Conservation (phyloP, 2,113 vertebrate genomes). For the Grammomys dolichurus region DNA sequence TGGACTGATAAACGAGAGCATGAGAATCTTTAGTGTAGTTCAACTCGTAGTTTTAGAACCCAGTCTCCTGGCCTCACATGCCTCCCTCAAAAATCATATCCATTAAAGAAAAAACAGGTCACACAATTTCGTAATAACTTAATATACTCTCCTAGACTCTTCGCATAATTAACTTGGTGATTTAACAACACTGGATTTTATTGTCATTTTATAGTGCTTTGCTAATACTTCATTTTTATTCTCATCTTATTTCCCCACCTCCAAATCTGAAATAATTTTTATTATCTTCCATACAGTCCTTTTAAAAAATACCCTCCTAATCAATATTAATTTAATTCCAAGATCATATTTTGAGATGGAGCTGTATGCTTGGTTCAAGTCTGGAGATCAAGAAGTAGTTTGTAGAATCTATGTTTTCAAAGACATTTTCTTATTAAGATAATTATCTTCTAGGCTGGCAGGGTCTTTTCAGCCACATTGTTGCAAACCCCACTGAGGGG, state of each 20-base stretch:
- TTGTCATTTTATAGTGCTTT: constrained; percentile 76
- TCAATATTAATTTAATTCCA: constrained; percentile 87
- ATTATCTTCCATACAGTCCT: constrained; percentile 74
- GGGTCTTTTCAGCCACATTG: constrained; percentile 54
- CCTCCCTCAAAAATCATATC: constrained; percentile 21
- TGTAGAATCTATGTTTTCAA: constrained; percentile 80
- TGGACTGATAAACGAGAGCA: background rate
- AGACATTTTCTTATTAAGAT: constrained; percentile 77
- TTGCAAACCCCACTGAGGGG: background rate
- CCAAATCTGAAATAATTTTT: constrained; percentile 82
- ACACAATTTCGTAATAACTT: constrained; percentile 49
- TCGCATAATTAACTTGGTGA: constrained; percentile 79
- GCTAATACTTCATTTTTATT: constrained; percentile 73
- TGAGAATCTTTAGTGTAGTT: background rate
- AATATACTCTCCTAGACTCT: constrained; percentile 54
- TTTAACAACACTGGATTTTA: constrained; percentile 80
- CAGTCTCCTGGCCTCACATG: background rate
- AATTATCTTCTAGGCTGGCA: constrained; percentile 77
- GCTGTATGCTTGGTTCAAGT: constrained; percentile 81
- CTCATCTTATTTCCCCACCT: constrained; percentile 78
- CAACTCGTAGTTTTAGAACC: background rate
- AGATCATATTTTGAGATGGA: constrained; percentile 80
- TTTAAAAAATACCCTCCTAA: constrained; percentile 80
- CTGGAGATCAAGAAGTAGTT: constrained; percentile 83
- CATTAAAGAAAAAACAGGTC: constrained; percentile 61